Evolutionary conservation across 2,888 invertebrate genomes (phyloP).

Genomic region (Campopleginae sp.): DNA sequence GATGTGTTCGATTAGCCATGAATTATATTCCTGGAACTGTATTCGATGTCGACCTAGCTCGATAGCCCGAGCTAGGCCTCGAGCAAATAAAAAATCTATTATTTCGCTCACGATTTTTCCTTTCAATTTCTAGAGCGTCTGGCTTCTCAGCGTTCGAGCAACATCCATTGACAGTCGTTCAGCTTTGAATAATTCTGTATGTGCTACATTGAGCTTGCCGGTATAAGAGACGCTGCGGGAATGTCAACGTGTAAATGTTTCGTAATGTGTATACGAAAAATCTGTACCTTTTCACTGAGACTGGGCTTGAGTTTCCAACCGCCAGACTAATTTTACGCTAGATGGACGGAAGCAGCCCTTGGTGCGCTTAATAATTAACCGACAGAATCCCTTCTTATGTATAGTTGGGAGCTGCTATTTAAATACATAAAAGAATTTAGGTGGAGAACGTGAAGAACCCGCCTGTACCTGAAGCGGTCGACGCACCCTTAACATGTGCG

Average conservation of each 20-base stretch:
- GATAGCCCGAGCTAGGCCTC: no score
- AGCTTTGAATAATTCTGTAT: no score
- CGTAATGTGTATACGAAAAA: not conserved
- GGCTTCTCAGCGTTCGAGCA: slow-evolving; percentile 18
- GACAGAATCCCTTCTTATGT: not conserved
- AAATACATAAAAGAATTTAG: not conserved
- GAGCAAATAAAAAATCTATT: slow-evolving; percentile 7
- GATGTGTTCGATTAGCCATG: slow-evolving; percentile 26
- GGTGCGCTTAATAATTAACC: not conserved
- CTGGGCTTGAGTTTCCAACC: not conserved
- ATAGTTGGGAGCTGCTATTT: slow-evolving; percentile 3
- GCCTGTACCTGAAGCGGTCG: not conserved
- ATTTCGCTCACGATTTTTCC: slow-evolving; percentile 16
- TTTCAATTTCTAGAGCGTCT: slow-evolving; percentile 41
- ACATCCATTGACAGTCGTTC: not conserved
- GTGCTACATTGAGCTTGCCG: no score
- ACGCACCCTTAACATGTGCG: not conserved
- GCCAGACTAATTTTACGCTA: not conserved
- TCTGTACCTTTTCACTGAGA: no score
- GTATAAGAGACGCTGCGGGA: no score
- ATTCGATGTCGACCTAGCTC: no score
- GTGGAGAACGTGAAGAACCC: not conserved
- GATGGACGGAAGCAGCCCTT: not conserved
- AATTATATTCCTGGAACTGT: slow-evolving; percentile 35
- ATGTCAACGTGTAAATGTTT: not conserved